phyloP scores from a whole-genome alignment of 2,888 invertebrate species.

The Drosophila stalkeri region DNA sequence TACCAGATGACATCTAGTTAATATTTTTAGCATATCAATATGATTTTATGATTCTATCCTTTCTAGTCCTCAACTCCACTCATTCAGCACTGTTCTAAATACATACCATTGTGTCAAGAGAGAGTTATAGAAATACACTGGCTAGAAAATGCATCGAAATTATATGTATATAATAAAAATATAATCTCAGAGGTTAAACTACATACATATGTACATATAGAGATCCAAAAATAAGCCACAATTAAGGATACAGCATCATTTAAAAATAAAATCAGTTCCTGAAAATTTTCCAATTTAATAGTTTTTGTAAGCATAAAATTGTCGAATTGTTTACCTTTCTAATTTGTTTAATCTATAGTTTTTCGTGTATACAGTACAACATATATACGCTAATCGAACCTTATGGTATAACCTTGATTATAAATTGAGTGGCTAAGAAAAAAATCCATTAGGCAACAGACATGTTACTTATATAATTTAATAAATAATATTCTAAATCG shows the following conservation, averaged over 20 bases:
- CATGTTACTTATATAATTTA: constrained; percentile 58
- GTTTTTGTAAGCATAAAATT: constrained; percentile 34
- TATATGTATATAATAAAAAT: not conserved
- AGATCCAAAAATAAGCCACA: constrained; percentile 8
- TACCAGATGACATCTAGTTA: not conserved
- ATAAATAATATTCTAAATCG: constrained; percentile 64
- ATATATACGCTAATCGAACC: constrained; percentile 43
- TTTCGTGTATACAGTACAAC: constrained; percentile 45
- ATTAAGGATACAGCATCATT: constrained; percentile 1
- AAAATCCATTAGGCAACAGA: constrained; percentile 58
- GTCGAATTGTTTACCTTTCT: constrained; percentile 32
- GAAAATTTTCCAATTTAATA: constrained; percentile 31
- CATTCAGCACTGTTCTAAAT: not conserved
- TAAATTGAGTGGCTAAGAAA: constrained; percentile 34
- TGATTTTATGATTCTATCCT: not conserved
- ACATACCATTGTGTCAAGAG: not conserved
- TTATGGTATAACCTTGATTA: constrained; percentile 48
- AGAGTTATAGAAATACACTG: not conserved
- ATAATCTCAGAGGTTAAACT: constrained; percentile 8
- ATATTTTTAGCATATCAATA: not conserved
- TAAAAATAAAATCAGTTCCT: constrained; percentile 19
- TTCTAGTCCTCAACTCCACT: not conserved
- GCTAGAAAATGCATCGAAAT: not conserved
- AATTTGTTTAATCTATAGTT: constrained; percentile 34
- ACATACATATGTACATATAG: constrained; percentile 15